Conservation (phyloP, 2,113 vertebrate genomes). For the Cariama cristata region DNA sequence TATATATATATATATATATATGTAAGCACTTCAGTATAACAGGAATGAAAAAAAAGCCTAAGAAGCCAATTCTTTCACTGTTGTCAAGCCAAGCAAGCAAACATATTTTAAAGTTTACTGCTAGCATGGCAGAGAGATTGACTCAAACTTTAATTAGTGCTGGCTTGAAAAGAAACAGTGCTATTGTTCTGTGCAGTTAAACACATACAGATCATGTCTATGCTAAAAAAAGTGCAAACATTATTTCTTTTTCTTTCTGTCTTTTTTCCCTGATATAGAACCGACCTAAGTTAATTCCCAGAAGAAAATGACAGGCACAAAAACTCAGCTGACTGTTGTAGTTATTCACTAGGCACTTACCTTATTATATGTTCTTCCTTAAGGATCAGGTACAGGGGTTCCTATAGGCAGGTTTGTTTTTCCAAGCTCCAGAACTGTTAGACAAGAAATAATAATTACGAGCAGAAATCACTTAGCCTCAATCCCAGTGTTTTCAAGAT, state of each 20-base stretch:
- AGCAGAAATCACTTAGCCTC: background rate
- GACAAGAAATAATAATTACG: background rate
- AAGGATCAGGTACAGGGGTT: background rate
- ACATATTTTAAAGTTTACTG: background rate
- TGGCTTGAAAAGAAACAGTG: background rate
- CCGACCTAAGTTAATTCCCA: background rate
- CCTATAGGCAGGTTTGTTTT: background rate
- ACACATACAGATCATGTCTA: background rate
- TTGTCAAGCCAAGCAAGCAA: background rate
- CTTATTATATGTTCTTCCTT: background rate
- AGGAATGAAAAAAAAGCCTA: background rate
- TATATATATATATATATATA: background rate
- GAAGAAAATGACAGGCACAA: background rate
- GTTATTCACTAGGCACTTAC: background rate
- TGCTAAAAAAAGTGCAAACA: background rate
- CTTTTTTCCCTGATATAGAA: background rate
- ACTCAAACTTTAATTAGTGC: conserved; percentile 7
- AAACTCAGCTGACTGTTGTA: background rate
- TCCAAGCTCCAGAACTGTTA: background rate
- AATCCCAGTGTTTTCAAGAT: background rate
- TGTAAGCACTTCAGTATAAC: background rate
- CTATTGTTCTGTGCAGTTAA: background rate
- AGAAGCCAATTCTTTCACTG: background rate
- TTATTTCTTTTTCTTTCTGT: background rate
- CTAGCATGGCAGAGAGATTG: background rate